Percentiles rank a stretch among this genome's conserved stretches.
phyloP scores from a whole-genome alignment of 2,888 invertebrate species.

The Conops quadrifasciatus region DNA sequence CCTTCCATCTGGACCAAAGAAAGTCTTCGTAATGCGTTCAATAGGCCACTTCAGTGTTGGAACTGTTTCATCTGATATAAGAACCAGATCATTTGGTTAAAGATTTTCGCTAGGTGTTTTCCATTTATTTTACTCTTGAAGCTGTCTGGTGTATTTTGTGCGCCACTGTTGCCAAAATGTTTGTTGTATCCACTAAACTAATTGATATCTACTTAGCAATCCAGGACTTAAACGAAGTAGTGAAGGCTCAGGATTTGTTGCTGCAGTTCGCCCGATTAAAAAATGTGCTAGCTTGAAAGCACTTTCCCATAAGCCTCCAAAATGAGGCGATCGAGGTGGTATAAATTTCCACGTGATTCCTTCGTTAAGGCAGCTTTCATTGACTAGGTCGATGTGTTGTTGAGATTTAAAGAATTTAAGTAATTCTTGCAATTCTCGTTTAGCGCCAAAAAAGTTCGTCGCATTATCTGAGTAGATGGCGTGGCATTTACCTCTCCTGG shows the following conservation, averaged over 20 bases:
- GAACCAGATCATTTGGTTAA: neutral
- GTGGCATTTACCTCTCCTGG: neutral
- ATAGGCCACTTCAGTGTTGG: constrained; percentile 42
- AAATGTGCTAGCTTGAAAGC: neutral
- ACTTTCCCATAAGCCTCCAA: constrained; percentile 15
- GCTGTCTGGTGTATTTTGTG: no score
- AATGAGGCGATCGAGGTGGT: constrained; percentile 24
- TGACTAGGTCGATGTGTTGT: neutral
- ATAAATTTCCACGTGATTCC: neutral
- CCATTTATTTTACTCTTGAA: no score
- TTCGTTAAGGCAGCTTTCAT: constrained; percentile 7
- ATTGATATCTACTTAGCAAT: neutral
- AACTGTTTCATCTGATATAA: neutral
- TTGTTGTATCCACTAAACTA: no score
- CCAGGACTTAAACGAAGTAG: neutral
- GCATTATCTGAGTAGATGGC: constrained; percentile 5
- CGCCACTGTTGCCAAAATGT: no score
- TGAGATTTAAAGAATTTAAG: constrained; percentile 1
- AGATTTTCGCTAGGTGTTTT: no score
- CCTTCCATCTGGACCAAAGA: constrained; percentile 36
- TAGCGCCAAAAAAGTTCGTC: constrained; percentile 8
- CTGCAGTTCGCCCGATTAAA: neutral
- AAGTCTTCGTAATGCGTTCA: constrained; percentile 24
- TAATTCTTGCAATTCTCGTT: constrained; percentile 2
- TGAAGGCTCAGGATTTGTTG: neutral